Base-by-base conservation (phyloP, 53 echinoderm and acorn worm species). In the Patiria pectinifera region DNA sequence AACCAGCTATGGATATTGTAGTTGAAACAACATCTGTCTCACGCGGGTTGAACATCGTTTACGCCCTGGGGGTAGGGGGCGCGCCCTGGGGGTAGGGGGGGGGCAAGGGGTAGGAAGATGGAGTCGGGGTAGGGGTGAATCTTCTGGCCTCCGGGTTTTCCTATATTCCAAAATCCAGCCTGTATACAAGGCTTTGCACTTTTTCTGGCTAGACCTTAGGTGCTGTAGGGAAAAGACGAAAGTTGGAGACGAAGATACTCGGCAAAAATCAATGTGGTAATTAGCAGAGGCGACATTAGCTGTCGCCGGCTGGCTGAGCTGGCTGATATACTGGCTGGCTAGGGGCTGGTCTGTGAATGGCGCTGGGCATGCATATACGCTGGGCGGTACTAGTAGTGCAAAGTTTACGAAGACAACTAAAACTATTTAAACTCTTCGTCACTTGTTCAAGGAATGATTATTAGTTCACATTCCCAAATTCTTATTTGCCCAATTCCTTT, bases 21-120 rank as follows among this genome's bases (percentile, higher is more conserved):
- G 71, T 48, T 72, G 87, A 53, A 60, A 81, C 79, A 74, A 62
- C 90, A 90, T 90, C 90, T 90, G 90, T 69, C 70, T 90, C 53
- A 90, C 90, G 90, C 80, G 46, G 47, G 62, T 48, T 90, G 69
- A 90, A 46, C 90, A 90, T 69, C 12, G 48, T 3, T 21, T 46
- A 9, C 22, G 45, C 90, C 80, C 80, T 48, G 48, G 89, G 78
- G 80, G 46, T 18, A 16, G n/a, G 16, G 74, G n/a, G 74, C 0
- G 45, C 26, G 19, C 5, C 16, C 70, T 35, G 35, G 35, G 35
- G 35, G 35, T 35, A 35, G 35, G 35, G 35, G 44, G 77, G 77
- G 77, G 77, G 13, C 22, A 11, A 76, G 77, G 21, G 43, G 66
- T 35, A 14, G 85, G 85, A 18, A 45, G 16, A 43, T 1, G 16